phyloP scores from a whole-genome alignment of 2,797 vertebrate species.

The Xiphorhynchus erythropygius region DNA sequence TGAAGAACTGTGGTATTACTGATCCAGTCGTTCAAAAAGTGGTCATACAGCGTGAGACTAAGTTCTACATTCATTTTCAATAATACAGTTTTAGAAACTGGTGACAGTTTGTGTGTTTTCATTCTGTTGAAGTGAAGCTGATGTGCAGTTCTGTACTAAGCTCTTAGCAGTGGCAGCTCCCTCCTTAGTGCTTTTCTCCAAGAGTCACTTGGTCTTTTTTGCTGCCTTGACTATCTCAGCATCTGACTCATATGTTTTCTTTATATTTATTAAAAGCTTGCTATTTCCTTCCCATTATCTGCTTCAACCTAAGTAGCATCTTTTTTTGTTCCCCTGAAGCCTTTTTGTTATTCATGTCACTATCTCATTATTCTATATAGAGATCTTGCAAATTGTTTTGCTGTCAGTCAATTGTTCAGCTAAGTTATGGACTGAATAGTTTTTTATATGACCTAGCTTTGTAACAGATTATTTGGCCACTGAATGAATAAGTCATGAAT shows the following conservation, averaged over 20 bases:
- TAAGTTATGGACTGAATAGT: not conserved
- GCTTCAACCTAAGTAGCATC: not conserved
- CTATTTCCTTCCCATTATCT: constrained; percentile 1
- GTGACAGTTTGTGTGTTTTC: not conserved
- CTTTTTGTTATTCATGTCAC: not conserved
- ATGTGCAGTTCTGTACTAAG: not conserved
- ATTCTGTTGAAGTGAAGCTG: not conserved
- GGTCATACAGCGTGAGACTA: not conserved
- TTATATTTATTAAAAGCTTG: not conserved
- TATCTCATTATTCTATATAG: not conserved
- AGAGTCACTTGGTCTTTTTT: not conserved
- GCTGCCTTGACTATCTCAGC: not conserved
- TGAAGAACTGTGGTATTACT: not conserved
- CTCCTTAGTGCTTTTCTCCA: not conserved
- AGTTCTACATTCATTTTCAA: not conserved
- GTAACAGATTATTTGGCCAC: not conserved
- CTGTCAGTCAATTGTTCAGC: not conserved
- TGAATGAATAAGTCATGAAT: not conserved
- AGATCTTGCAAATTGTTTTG: constrained; percentile 16
- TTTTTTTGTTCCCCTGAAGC: not conserved
- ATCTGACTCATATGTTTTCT: not conserved
- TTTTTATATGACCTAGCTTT: not conserved
- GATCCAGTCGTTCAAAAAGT: not conserved
- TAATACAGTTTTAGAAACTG: not conserved
- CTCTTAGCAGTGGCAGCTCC: not conserved